These are phyloP conservation scores for Bunonema sp. DNA, from an alignment of 2,888 invertebrate species.

Conservation along the genomic window DNA sequence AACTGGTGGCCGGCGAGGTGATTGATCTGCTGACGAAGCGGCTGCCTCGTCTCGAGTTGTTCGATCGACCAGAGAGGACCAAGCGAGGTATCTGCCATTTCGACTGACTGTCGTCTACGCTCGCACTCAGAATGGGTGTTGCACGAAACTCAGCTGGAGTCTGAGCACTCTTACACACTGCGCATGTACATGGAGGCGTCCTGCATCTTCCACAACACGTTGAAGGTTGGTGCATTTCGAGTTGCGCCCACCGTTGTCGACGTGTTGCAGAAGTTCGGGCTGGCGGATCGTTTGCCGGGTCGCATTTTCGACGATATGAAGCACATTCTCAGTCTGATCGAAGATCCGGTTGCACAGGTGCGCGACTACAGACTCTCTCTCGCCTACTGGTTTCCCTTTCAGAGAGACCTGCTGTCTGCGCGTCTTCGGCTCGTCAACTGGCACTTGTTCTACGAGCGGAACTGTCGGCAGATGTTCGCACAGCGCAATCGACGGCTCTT, in stretches of 20 bases:
- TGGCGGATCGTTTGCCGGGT: constrained; percentile 18
- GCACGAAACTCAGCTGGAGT: too few species aligned
- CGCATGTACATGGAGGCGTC: constrained; percentile 3
- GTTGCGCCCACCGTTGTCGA: background rate
- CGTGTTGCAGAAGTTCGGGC: constrained; percentile 6
- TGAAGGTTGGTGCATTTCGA: background rate
- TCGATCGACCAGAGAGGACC: too few species aligned
- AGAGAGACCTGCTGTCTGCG: constrained; percentile 15
- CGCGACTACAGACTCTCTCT: background rate
- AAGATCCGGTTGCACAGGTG: constrained; percentile 13
- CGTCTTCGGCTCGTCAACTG: constrained; percentile 21
- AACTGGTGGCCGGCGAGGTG: too few species aligned
- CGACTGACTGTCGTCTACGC: too few species aligned
- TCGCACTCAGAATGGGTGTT: too few species aligned
- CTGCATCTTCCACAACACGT: background rate
- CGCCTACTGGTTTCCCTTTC: background rate
- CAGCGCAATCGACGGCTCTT: constrained; percentile 16
- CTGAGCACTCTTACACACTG: background rate
- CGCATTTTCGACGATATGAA: constrained; percentile 18
- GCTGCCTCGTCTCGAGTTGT: too few species aligned
- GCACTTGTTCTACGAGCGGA: constrained; percentile 22
- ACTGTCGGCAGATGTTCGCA: constrained; percentile 17
- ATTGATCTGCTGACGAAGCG: too few species aligned
- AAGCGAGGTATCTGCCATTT: too few species aligned
- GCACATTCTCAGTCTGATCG: constrained; percentile 10